Conservation (phyloP, 2,888 invertebrate species). For the Troilus luridus region DNA sequence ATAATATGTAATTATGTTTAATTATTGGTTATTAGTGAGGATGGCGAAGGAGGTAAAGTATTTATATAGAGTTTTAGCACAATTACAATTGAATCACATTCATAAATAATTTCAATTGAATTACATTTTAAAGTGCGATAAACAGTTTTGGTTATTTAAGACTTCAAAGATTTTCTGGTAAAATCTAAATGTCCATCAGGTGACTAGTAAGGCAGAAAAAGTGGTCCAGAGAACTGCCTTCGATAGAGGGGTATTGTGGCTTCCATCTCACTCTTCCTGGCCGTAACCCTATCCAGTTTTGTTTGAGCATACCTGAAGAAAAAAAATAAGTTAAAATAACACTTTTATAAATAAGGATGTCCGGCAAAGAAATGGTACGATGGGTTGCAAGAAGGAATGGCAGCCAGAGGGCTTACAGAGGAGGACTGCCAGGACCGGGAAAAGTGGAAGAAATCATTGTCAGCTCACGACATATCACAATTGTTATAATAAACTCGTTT, state of each 20-base stretch:
- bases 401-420: too few relatives aligned
- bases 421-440: too few relatives aligned
- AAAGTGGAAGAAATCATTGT: too few relatives aligned
- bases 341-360: too few relatives aligned
- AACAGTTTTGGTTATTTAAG: neutral
- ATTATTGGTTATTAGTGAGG: constrained; percentile 29
- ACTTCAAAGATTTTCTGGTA: neutral
- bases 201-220: constrained; percentile 39
- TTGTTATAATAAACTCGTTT: too few relatives aligned
- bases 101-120: neutral
- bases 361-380: too few relatives aligned
- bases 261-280: constrained; percentile 48
- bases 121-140: neutral
- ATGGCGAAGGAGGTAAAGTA: constrained; percentile 28
- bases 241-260: constrained; percentile 46
- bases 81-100: neutral
- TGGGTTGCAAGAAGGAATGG: too few relatives aligned
- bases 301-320: constrained; percentile 33
- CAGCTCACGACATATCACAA: too few relatives aligned
- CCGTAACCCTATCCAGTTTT: constrained; percentile 29
- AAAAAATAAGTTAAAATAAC: neutral
- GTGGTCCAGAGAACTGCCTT: constrained; percentile 38
- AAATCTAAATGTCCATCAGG: neutral
- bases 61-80: neutral
- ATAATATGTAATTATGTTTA: neutral